Conservation (phyloP, 1,140 invertebrate species). For the Littorina saxatilis region DNA sequence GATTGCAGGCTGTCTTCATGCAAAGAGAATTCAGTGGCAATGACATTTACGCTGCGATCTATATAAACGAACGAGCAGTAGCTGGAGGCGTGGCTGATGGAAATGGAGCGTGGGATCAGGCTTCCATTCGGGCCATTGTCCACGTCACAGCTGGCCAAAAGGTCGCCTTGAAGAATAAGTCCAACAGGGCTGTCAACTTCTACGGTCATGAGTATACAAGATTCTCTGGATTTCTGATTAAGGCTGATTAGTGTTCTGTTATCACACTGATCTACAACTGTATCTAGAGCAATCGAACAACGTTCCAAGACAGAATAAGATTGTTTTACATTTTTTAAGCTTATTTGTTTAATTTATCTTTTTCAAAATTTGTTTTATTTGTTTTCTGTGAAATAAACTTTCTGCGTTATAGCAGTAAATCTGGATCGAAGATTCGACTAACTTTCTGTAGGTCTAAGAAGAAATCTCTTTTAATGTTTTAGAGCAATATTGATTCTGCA, state of each 20-base stretch:
- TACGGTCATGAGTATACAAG: background rate
- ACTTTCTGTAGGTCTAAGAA: too few species aligned
- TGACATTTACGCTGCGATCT: background rate
- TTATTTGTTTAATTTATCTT: too few species aligned
- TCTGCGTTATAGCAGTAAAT: too few species aligned
- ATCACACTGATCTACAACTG: too few species aligned
- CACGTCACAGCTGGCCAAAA: background rate
- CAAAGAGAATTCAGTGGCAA: background rate
- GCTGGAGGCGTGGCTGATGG: background rate
- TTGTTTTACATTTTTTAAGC: too few species aligned
- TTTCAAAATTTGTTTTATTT: too few species aligned
- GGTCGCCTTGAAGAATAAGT: background rate
- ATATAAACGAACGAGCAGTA: background rate
- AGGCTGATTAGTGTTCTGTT: background rate
- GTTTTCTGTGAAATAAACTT: too few species aligned
- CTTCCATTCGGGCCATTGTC: background rate
- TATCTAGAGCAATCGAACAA: too few species aligned
- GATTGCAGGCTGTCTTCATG: background rate
- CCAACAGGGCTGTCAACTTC: background rate
- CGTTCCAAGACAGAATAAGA: too few species aligned
- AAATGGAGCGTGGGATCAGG: background rate
- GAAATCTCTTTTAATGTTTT: too few species aligned
- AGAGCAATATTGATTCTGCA: too few species aligned
- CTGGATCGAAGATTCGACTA: too few species aligned
- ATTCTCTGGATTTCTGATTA: background rate